phyloP scores from a whole-genome alignment of 2,888 invertebrate species.

The Sturmia bella region DNA sequence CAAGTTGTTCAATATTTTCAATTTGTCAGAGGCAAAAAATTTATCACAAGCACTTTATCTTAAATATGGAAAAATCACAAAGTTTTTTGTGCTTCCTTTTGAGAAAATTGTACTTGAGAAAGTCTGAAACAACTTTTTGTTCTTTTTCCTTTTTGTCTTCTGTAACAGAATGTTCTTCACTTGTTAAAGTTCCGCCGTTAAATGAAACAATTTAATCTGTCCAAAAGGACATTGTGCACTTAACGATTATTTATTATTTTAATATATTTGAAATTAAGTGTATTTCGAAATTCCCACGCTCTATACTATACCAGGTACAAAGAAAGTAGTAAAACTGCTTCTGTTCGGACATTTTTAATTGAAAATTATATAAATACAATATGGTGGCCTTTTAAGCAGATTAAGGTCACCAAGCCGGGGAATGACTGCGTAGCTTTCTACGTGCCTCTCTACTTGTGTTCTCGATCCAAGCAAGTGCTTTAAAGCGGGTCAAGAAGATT shows the following conservation, averaged over 20 bases:
- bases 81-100: neutral
- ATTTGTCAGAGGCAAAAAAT: slow-evolving; percentile 6
- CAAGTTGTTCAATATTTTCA: neutral
- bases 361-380: slow-evolving; percentile 46
- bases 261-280: slow-evolving; percentile 18
- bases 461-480: slow-evolving; percentile 16
- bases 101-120: neutral
- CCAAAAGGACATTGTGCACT: slow-evolving; percentile 70
- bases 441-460: neutral
- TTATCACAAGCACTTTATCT: slow-evolving; percentile 36
- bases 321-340: neutral
- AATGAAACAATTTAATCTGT: slow-evolving; percentile 54
- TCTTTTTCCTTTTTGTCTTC: slow-evolving; percentile 25
- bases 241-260: slow-evolving; percentile 36
- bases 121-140: too few species aligned
- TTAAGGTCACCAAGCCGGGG: neutral
- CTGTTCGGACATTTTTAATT: slow-evolving; percentile 25
- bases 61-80: slow-evolving; percentile 3
- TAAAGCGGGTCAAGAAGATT: slow-evolving; percentile 33
- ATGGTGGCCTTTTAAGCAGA: neutral
- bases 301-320: slow-evolving; percentile 53
- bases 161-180: slow-evolving; percentile 48
- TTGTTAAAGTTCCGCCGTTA: slow-evolving; percentile 49
- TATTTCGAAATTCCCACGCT: slow-evolving; percentile 70
- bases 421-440: neutral